Evolutionary conservation across 2,113 vertebrate genomes (phyloP).

Genomic region (Triplophysa tibetana): DNA sequence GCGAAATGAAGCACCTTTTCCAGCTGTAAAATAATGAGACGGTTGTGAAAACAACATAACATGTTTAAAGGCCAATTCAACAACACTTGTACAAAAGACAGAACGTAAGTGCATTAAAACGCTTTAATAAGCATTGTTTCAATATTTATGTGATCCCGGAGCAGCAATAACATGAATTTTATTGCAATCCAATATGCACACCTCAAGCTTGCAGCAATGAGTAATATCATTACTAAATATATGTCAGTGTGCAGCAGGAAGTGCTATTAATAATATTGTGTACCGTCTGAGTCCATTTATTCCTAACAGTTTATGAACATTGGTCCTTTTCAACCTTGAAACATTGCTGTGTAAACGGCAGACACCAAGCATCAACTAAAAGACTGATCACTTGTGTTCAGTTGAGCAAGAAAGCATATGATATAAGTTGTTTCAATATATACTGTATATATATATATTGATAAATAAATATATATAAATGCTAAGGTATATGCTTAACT

Average conservation of each 20-base stretch:
- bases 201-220: constrained; percentile 27
- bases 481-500: too few species aligned
- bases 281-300: neutral
- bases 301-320: neutral
- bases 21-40: constrained; percentile 15
- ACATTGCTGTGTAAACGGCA: neutral
- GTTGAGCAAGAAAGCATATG: constrained; percentile 12
- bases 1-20: constrained; percentile 4
- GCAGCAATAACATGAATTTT: constrained; percentile 40
- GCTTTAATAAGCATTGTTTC: constrained; percentile 12
- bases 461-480: too few species aligned
- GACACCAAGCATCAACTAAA: neutral
- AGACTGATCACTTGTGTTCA: constrained; percentile 1
- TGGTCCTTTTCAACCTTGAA: neutral
- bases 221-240: constrained; percentile 30
- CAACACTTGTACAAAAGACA: neutral
- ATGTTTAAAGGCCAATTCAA: constrained; percentile 27
- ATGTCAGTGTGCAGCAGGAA: neutral
- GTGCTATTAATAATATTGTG: neutral
- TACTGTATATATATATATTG: too few species aligned
- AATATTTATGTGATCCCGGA: constrained; percentile 34
- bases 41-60: constrained; percentile 5
- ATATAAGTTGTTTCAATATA: neutral
- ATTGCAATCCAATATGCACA: constrained; percentile 32
- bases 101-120: constrained; percentile 1